Evolutionary conservation across 2,888 invertebrate genomes (phyloP).

Genomic region (Galerucella nymphaeae): DNA sequence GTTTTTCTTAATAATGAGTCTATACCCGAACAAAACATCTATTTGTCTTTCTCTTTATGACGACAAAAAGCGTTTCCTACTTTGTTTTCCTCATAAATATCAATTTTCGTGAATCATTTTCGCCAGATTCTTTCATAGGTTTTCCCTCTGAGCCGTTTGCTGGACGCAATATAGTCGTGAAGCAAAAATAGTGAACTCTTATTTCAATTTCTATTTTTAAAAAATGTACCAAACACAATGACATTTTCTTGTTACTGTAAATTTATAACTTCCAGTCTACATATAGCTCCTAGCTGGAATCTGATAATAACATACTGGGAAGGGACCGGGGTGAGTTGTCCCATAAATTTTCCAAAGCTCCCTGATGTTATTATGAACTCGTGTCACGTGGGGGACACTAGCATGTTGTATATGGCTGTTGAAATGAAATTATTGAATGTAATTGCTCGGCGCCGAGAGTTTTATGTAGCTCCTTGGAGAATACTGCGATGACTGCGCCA

Average conservation of each 20-base stretch:
- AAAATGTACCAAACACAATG: not conserved
- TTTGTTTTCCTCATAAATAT: slow-evolving; percentile 25
- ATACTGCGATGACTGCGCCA: slow-evolving; percentile 5
- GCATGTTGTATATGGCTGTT: slow-evolving; percentile 11
- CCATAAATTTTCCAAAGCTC: slow-evolving; percentile 24
- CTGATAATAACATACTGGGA: slow-evolving; percentile 21
- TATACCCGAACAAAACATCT: slow-evolving; percentile 17
- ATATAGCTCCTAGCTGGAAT: not conserved
- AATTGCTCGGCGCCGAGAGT: slow-evolving; percentile 16
- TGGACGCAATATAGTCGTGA: not conserved
- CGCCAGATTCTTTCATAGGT: slow-evolving; percentile 19
- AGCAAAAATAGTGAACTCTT: not conserved
- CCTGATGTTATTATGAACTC: slow-evolving; percentile 26
- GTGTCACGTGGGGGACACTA: slow-evolving; percentile 21
- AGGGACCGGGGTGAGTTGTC: slow-evolving; percentile 15
- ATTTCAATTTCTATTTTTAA: not conserved
- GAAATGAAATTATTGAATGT: slow-evolving; percentile 30
- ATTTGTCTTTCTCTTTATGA: slow-evolving; percentile 33
- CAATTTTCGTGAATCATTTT: slow-evolving; percentile 27
- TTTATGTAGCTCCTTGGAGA: slow-evolving; percentile 9
- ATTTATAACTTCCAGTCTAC: not conserved
- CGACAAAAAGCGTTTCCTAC: slow-evolving; percentile 27
- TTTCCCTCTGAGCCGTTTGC: slow-evolving; percentile 5
- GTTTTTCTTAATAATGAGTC: slow-evolving; percentile 28
- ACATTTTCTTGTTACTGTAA: not conserved